Evolutionary conservation across 2,797 vertebrate species (phyloP), one percentile per base, ranked within the genome.

Genomic region (Clarias laeviceps): DNA sequence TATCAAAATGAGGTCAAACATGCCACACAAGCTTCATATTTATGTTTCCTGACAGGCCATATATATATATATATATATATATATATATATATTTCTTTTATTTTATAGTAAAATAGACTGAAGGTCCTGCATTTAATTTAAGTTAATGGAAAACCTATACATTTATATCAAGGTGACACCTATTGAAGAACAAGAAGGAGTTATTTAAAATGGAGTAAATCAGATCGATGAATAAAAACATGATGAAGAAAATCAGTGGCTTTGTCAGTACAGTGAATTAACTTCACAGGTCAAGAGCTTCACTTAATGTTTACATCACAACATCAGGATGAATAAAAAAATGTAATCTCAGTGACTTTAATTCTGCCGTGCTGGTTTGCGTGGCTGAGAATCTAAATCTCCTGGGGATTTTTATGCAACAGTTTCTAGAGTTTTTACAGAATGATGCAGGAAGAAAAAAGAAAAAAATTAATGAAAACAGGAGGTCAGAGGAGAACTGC

Each of bases 1-100:
- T 45, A 83, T 86, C 3, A 57, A 40, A 57, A 40, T 24, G 45
- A 18, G 64, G 62, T 66, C n/a, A 80, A 66, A 50, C 17, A 27
- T 65, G n/a, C n/a, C 2, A 50, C 61, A 11, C 4, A 37, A 12
- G 8, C 29, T 79, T 17, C 3, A 5, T 80, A 29, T 45, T 45
- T 65, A 24, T 45, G 34, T 45, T 57, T 77, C 29, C 15, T 66
- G 27, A 34, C 56, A 59, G 74, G 59, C 56, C 40, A 45, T 45
- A 7, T 40, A 40, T 40, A 9, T 45, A 37, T n/a, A n/a, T n/a
- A n/a, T n/a, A n/a, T 40, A 40, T 40, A 50, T 3, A 50, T 4
- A 45, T 50, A 50, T 50, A 50, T 50, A 12, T 11, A 20, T 22
- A 3, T 9, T 40, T n/a, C 15, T n/a, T 14, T 40, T 7, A 2